A percentile compares a stretch with the other conserved stretches of the same genome.
Conservation (phyloP, 2,797 vertebrate species). For the Choloepus didactylus region DNA sequence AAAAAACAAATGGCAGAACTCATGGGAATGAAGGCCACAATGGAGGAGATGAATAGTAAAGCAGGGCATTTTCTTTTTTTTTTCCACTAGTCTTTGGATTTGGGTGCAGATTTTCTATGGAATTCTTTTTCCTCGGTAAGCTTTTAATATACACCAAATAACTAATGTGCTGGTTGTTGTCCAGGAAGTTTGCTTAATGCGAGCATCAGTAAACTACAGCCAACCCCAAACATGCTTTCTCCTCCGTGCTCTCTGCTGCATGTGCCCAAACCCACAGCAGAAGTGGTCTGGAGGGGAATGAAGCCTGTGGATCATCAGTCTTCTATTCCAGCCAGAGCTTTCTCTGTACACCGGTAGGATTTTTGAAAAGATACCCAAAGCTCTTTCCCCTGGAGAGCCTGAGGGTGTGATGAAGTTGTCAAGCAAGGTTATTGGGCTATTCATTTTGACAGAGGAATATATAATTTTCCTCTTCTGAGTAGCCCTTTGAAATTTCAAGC, state of each 20-base stretch:
- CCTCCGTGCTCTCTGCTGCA: conserved; percentile 9
- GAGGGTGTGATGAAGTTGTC: neutral
- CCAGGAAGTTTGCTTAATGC: conserved; percentile 21
- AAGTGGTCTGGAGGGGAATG: conserved; percentile 37
- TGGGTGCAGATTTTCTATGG: neutral
- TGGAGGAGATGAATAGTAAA: too few species aligned
- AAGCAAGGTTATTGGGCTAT: neutral
- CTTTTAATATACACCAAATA: neutral
- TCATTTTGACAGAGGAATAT: neutral
- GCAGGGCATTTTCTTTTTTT: neutral
- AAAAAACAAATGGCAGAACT: too few species aligned
- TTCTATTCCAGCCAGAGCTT: conserved; percentile 49
- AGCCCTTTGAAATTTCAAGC: neutral
- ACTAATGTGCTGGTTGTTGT: conserved; percentile 31
- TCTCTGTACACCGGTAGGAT: neutral
- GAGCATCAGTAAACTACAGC: neutral
- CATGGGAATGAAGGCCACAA: too few species aligned
- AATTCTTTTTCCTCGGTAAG: neutral
- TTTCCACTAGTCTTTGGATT: neutral
- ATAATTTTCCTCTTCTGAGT: neutral
- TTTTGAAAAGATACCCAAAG: neutral
- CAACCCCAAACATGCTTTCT: neutral
- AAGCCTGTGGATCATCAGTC: neutral
- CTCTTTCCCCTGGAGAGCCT: neutral
- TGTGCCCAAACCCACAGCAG: conserved; percentile 54